Percentiles rank a stretch among this genome's conserved stretches.
phyloP scores from a whole-genome alignment of 2,113 vertebrate species.

The Petroica traversi region DNA sequence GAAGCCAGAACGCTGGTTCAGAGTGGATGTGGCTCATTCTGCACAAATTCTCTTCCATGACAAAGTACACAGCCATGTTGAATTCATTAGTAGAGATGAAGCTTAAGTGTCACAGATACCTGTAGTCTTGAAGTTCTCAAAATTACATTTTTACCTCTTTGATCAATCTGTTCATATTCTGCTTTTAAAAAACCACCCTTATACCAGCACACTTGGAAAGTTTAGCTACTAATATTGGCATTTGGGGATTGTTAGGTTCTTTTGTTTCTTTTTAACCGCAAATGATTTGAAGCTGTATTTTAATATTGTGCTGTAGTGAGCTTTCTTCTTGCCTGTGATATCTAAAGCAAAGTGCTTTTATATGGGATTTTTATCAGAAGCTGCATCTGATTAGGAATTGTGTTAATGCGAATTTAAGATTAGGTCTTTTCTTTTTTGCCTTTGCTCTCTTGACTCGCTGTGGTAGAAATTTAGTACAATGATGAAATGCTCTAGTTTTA shows the following conservation, averaged over 20 bases:
- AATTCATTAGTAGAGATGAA: background rate
- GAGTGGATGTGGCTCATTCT: background rate
- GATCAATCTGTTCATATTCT: background rate
- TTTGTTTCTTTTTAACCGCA: background rate
- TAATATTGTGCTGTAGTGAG: background rate
- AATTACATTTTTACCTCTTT: background rate
- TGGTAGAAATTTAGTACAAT: background rate
- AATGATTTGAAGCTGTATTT: background rate
- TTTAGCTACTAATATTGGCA: background rate
- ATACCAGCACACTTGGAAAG: background rate
- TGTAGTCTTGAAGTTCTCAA: background rate
- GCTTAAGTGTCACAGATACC: background rate
- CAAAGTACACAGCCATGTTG: background rate
- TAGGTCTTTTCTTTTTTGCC: background rate
- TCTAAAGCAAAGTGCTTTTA: conserved; percentile 8
- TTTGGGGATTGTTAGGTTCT: background rate
- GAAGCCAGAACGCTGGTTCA: background rate
- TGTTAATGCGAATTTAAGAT: background rate
- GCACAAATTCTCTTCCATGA: background rate
- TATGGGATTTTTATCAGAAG: conserved; percentile 13
- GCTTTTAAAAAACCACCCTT: background rate
- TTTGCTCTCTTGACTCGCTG: background rate
- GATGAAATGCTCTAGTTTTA: background rate
- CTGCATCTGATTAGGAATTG: conserved; percentile 20
- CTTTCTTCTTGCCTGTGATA: background rate